phyloP scores from a whole-genome alignment of 2,113 vertebrate genomes.

The Peucedramus taeniatus region DNA sequence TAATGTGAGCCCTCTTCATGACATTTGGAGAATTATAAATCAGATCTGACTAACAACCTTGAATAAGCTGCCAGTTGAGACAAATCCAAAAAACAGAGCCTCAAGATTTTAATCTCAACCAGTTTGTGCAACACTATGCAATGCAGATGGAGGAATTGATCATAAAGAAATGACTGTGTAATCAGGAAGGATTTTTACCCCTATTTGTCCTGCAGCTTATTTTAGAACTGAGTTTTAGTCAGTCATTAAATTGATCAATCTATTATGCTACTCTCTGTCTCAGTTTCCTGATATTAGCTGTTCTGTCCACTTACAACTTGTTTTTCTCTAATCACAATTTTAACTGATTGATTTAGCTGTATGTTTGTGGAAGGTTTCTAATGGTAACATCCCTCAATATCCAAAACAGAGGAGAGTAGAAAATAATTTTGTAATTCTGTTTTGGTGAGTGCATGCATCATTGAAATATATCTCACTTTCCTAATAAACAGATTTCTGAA shows the following conservation, averaged over 20 bases:
- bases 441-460: background rate
- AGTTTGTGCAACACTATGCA: background rate
- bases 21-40: constrained; percentile 25
- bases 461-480: background rate
- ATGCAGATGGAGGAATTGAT: background rate
- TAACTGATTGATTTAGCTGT: background rate
- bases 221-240: constrained; percentile 15
- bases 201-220: constrained; percentile 12
- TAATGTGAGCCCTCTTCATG: background rate
- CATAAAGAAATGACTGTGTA: background rate
- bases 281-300: background rate
- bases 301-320: background rate
- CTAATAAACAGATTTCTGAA: background rate
- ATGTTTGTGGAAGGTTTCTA: background rate
- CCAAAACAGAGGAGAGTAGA: background rate
- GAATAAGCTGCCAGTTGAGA: constrained; percentile 28
- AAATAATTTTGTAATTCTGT: background rate
- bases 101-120: constrained; percentile 1
- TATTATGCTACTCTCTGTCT: background rate
- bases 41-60: background rate
- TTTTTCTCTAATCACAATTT: background rate
- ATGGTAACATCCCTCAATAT: background rate
- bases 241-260: background rate
- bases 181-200: background rate
- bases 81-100: background rate